These are phyloP conservation scores for Oeneis ivallda DNA, from an alignment of 2,888 invertebrate species.

Conservation along the genomic window DNA sequence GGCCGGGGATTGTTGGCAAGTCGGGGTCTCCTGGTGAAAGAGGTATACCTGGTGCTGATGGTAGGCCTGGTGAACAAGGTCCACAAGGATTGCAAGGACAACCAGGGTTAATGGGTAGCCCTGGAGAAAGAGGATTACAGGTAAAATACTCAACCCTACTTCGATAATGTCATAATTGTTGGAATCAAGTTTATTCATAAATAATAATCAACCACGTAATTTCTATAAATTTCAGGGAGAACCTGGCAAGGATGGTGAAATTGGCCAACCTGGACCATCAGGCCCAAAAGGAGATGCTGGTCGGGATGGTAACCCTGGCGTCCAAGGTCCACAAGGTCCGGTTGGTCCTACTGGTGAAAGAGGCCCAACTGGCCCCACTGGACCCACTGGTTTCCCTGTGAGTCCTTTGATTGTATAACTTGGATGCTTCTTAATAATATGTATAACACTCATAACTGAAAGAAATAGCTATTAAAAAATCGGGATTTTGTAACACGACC, in stretches of 20 bases:
- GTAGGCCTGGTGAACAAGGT: conserved; percentile 92
- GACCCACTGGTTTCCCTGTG: conserved; percentile 91
- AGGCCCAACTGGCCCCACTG: conserved; percentile 88
- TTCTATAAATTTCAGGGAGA: conserved; percentile 82
- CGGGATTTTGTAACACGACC: no score
- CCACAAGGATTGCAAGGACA: conserved; percentile 89
- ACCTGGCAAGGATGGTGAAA: conserved; percentile 89
- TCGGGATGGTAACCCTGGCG: conserved; percentile 88
- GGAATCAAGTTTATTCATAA: no score
- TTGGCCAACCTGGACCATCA: conserved; percentile 86
- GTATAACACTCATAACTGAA: no score
- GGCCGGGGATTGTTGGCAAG: conserved; percentile 87
- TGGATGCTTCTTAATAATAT: no score
- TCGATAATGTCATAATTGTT: no score
- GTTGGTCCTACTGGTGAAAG: conserved; percentile 87
- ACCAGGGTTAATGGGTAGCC: conserved; percentile 88
- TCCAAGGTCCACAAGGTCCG: conserved; percentile 87
- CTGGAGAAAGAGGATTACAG: conserved; percentile 89
- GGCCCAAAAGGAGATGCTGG: conserved; percentile 91
- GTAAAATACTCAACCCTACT: conserved; percentile 62
- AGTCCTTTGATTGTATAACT: no score
- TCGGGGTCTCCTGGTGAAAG: conserved; percentile 86
- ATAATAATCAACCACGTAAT: conserved; percentile 17
- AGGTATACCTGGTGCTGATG: conserved; percentile 91
- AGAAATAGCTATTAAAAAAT: background rate